These are phyloP conservation scores for Prionailurus viverrinus DNA, from an alignment of 2,113 vertebrate genomes.

Conservation along the genomic window DNA sequence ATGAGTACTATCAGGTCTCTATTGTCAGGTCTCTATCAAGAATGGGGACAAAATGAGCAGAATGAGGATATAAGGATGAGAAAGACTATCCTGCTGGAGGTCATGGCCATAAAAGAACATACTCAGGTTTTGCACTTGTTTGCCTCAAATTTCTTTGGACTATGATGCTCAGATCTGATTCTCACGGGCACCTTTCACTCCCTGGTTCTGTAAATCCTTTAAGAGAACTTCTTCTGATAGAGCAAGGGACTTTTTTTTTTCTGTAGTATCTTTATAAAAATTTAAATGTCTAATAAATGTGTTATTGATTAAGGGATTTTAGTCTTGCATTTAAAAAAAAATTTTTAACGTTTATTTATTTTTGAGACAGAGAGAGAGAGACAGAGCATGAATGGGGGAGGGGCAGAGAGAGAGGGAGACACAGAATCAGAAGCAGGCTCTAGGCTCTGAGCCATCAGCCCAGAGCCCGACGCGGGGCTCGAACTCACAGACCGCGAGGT, in stretches of 20 bases:
- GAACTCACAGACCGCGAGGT: no score
- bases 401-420: no score
- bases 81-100: not conserved
- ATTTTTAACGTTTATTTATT: no score
- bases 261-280: not conserved
- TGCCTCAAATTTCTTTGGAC: not conserved
- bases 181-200: not conserved
- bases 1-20: not conserved
- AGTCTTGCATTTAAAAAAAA: not conserved
- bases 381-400: no score
- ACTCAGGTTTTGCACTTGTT: not conserved
- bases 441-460: no score
- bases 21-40: not conserved
- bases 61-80: not conserved
- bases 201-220: not conserved
- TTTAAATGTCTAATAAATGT: not conserved
- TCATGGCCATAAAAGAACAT: not conserved
- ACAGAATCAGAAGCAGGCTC: no score
- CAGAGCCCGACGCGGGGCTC: no score
- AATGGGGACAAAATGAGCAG: not conserved
- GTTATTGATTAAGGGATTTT: not conserved
- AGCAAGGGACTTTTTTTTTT: not conserved
- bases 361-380: no score
- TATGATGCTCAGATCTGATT: not conserved
- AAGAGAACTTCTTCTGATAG: not conserved